These are phyloP conservation scores for Pao palembangensis DNA, from an alignment of 2,113 vertebrate species.

Conservation along the genomic window DNA sequence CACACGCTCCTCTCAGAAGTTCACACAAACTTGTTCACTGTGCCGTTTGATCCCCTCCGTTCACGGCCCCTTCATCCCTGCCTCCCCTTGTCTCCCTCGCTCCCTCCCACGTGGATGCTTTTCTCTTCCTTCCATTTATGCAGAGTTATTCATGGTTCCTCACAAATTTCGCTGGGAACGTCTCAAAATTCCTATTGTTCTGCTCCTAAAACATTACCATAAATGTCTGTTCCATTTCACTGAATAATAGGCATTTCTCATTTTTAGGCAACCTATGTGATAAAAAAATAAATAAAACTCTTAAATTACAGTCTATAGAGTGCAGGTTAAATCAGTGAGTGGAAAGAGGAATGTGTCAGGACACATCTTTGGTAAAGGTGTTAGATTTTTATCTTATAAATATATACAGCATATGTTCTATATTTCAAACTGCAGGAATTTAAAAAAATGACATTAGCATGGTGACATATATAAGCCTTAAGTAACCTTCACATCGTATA, in stretches of 20 bases:
- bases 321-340: no score
- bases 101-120: conserved; percentile 37
- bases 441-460: no score
- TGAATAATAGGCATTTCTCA: conserved; percentile 25
- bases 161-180: conserved; percentile 56
- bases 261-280: conserved; percentile 40
- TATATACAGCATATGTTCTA: no score
- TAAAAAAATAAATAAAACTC: conserved; percentile 18
- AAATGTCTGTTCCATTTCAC: conserved; percentile 42
- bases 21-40: conserved; percentile 50
- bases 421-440: no score
- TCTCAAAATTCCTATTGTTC: conserved; percentile 55
- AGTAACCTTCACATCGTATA: no score
- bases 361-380: no score
- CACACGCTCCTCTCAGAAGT: background rate
- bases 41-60: conserved; percentile 61
- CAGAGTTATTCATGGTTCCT: conserved; percentile 63
- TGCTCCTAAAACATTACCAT: conserved; percentile 59
- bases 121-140: conserved; percentile 58
- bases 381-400: no score
- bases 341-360: no score
- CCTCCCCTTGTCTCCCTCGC: conserved; percentile 8
- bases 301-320: no score
- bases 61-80: conserved; percentile 11
- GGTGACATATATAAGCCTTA: no score